Base-by-base conservation (phyloP, 1,140 invertebrate species). In the Solen grandis region DNA sequence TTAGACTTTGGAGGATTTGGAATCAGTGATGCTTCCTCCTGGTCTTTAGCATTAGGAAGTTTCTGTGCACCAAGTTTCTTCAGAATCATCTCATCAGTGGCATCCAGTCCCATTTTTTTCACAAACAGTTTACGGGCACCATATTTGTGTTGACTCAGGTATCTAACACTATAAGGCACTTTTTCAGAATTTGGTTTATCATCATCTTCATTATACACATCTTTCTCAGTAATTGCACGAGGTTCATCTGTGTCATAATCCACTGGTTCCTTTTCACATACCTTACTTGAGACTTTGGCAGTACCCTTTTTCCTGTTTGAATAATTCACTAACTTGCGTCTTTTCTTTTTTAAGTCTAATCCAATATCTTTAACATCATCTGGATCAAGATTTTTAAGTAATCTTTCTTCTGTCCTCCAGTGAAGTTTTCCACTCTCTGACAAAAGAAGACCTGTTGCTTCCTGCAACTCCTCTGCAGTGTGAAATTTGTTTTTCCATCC, bases 401-500 rank as follows among this genome's bases (percentile, higher is more conserved):
- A 65, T 36, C 84, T 78, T 41, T 83, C 85, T 59, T 89, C 84
- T 14, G 88, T 87, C 77, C 75, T 83, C 88, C 86, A 88, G 41
- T 88, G 86, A 22, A 89, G 74, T 72, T 89, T 89, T 27, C 86
- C 86, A 52, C 77, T 68, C 65, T 83, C 76, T 46, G 72, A 65
- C 22, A 86, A 63, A 29, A 73, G 69, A 13, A 82, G 33, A n/a
- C 74, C 78, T 36, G 77, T 75, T 22, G 66, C 54, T 36, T 81
- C 78, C 33, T 54, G 65, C 3, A 60, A n/a, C 31, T 83, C 78
- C 29, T 84, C 81, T 16, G 46, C 59, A 70, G 78, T 79, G 3
- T 62, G 60, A 63, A 84, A 84, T 63, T 87, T 90, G 16, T 83
- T 87, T 63, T 87, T 89, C 90, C 88, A 90, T 29, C 86, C 86